Base-by-base conservation (phyloP, 2,113 vertebrate genomes). In the Sebastes schlegelii region DNA sequence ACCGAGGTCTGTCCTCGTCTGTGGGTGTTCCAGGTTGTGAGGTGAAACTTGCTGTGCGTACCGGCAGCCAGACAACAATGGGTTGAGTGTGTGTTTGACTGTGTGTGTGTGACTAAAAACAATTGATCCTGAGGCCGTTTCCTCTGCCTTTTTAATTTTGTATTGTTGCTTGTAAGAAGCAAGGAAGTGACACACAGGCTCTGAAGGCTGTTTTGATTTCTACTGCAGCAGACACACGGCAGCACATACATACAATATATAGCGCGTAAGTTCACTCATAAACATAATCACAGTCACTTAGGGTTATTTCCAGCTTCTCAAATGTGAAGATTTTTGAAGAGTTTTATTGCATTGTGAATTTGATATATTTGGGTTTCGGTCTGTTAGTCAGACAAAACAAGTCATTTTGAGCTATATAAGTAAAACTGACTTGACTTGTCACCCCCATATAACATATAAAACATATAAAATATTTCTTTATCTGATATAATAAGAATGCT, bases 51-150 rank as follows among this genome's bases (percentile, higher is more conserved):
- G 43, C 52, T 54, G 81, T 85, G 83, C 23, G 19, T 21, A 21
- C 68, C 61, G 84, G 68, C 34, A 34, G 34, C 52, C 89, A 86
- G 88, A 81, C 89, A 91, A 93, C 93, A 93, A 91, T 90, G 84
- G 83, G 55, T 55, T 46, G 58, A 69, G 69, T 88, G 92, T 89
- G 77, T 83, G 46, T 68, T 60, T 2, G 23, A 67, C 70, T 61
- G 68, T 66, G 66, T 57, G 74, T 40, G 76, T 23, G 67, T 49
- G 70, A 49, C 63, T 77, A 63, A 82, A 34, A 84, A 91, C 91
- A 94, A 88, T 87, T 83, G 83, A 80, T 85, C 69, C 21, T 9
- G 34, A 63, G 76, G 87, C 68, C 4, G 64, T 83, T 91, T 94
- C 87, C 93, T 91, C 69, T 79, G 86, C 79, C 73, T 88, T 91